Base-by-base conservation (phyloP, 2,888 invertebrate species). In the Reticulitermes lucifugus region DNA sequence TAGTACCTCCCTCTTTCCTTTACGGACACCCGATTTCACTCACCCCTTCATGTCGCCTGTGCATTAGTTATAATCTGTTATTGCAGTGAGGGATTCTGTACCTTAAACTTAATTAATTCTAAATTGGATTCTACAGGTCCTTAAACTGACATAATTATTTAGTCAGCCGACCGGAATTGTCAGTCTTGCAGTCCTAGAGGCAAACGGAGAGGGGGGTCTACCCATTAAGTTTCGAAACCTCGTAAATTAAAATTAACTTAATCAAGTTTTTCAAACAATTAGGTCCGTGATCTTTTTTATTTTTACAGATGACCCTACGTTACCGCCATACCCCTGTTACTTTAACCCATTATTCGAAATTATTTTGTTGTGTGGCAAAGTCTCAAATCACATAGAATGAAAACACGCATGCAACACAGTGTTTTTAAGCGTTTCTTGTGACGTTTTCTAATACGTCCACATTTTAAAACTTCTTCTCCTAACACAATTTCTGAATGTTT, bases 91-190 rank as follows among this genome's bases (percentile, higher is more conserved):
- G 73, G 41, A 70, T 73, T 73, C 59, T 12, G 60, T 80, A 80
- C 35, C 80, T 80, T 80, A 60, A 80, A 80, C 35, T 80, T 80
- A 60, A 80, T 80, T 80, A 80, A 80, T 80, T 80, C 80, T 80
- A 80, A 80, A 80, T 80, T 80, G 80, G 60, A 80, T 59, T 80
- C 35, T 21, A 55, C 51, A 60, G 60, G 80, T 21, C 60, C 79
- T 80, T 80, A 80, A 80, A 59, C 60, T 80, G 80, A 80, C 80
- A 80, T 41, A 80, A 80, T 80, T 80, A 80, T 41, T 60, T 60
- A 22, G 80, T 35, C 55, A 80, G 6, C 59, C 21, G 29, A 80
- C 59, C 35, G 55, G 80, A 80, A 80, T 80, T 41, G 60, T 51
- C n/a, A 79, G n/a, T 79, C 35, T 51, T 12, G 35, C n/a, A 21